These are phyloP conservation scores for Oscheius onirici DNA, from an alignment of 2,888 invertebrate species.

Conservation along the genomic window DNA sequence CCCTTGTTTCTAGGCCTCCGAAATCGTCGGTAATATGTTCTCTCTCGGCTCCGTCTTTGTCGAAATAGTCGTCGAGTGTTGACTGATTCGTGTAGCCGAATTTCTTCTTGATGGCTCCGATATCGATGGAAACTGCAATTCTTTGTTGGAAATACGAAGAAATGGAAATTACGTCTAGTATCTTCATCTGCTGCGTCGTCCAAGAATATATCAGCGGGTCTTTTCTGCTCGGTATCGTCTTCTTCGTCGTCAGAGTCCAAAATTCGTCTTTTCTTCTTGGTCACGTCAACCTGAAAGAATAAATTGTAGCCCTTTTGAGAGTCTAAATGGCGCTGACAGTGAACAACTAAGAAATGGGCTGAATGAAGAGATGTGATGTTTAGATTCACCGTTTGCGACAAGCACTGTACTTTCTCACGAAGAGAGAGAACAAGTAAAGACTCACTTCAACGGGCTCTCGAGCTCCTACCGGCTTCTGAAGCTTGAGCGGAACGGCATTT, in stretches of 20 bases:
- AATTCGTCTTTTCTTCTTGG: conserved; percentile 4
- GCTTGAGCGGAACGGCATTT: conserved; percentile 12
- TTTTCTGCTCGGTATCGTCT: conserved; percentile 18
- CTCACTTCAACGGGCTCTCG: neutral
- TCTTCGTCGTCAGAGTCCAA: conserved; percentile 34
- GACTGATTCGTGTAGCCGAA: conserved; percentile 41
- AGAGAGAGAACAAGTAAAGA: too few relatives aligned
- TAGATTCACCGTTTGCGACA: too few relatives aligned
- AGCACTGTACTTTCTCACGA: too few relatives aligned
- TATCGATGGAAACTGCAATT: conserved; percentile 53
- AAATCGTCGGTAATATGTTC: neutral
- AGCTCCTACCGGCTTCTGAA: too few relatives aligned
- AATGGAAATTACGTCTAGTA: conserved; percentile 9
- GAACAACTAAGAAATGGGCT: too few relatives aligned
- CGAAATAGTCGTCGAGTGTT: conserved; percentile 43
- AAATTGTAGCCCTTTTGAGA: too few relatives aligned
- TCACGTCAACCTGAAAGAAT: neutral
- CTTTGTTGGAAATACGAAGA: neutral
- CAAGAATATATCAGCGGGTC: conserved; percentile 6
- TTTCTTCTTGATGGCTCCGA: conserved; percentile 51
- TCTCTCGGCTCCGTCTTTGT: neutral
- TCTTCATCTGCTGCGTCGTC: conserved; percentile 35
- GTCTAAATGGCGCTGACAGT: too few relatives aligned
- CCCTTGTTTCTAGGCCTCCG: neutral
- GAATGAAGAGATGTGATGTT: too few relatives aligned